A percentile compares a stretch with the other conserved stretches of the same genome.
Conservation (phyloP, 2,888 invertebrate species). For the Drosophila peninsularis region DNA sequence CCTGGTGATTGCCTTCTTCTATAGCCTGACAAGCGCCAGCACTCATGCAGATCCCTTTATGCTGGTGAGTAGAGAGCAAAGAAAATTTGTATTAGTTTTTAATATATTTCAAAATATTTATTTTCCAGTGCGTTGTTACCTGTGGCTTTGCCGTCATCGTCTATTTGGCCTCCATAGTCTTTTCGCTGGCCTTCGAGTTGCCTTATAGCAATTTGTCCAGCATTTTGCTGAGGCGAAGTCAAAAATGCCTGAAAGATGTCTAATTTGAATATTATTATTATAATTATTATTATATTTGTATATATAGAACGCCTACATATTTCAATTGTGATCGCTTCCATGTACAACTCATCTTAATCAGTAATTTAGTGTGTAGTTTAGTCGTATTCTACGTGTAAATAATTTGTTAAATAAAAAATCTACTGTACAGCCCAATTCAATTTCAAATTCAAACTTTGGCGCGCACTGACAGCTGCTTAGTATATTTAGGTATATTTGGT, state of each 20-base stretch:
- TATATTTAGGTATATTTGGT: neutral
- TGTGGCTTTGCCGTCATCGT: constrained; percentile 82
- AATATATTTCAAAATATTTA: neutral
- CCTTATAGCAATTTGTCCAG: constrained; percentile 83
- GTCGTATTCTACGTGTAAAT: constrained; percentile 35
- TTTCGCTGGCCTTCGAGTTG: constrained; percentile 82
- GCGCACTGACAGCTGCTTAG: neutral
- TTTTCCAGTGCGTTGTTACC: constrained; percentile 77
- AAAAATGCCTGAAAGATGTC: constrained; percentile 69
- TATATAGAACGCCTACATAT: constrained; percentile 55
- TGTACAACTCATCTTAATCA: constrained; percentile 63
- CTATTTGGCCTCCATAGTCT: constrained; percentile 81
- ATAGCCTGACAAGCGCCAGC: constrained; percentile 82
- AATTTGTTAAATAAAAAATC: constrained; percentile 5
- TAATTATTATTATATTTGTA: constrained; percentile 16
- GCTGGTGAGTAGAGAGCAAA: constrained; percentile 71
- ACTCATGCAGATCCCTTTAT: constrained; percentile 84
- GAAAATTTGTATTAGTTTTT: neutral
- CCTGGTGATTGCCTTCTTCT: constrained; percentile 85
- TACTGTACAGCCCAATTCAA: neutral
- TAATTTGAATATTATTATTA: constrained; percentile 27
- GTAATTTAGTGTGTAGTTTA: constrained; percentile 35
- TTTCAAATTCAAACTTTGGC: neutral
- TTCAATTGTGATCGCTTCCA: constrained; percentile 72
- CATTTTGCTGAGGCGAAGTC: constrained; percentile 56